Evolutionary conservation across 2,113 vertebrate genomes (phyloP).

Genomic region (Chaetodon trifascialis): DNA sequence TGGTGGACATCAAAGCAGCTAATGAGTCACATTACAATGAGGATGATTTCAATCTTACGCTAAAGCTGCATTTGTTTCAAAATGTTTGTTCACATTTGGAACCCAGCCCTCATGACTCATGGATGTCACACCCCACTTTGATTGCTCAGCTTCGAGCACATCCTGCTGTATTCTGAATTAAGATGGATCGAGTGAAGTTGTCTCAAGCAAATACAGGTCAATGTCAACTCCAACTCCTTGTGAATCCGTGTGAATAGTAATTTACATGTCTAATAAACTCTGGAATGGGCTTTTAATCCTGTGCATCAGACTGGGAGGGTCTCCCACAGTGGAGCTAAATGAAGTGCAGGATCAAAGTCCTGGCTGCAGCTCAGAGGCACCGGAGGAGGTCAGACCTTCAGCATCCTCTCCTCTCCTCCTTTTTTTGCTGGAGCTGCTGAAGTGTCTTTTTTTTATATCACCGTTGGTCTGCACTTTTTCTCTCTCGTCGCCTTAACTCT

Average conservation of each 20-base stretch:
- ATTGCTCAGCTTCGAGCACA: not conserved
- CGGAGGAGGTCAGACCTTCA: slow-evolving; percentile 59
- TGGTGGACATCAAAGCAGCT: not conserved
- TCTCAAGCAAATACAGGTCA: slow-evolving; percentile 5
- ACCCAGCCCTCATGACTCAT: not conserved
- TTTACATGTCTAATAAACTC: slow-evolving; percentile 42
- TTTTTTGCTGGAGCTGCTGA: slow-evolving; percentile 8
- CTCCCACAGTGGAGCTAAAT: slow-evolving; percentile 58
- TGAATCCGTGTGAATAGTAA: slow-evolving; percentile 24
- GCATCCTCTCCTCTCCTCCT: slow-evolving; percentile 21
- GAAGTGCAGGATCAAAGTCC: slow-evolving; percentile 70
- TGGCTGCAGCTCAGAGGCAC: slow-evolving; percentile 54
- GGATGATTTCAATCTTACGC: not conserved
- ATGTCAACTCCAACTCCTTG: slow-evolving; percentile 1
- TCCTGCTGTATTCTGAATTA: not conserved
- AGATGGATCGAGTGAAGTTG: not conserved
- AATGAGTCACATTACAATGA: not conserved
- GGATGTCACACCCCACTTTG: not conserved
- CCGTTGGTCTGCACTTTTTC: slow-evolving; percentile 1
- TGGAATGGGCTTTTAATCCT: slow-evolving; percentile 48
- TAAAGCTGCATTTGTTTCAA: not conserved
- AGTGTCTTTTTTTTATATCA: slow-evolving; percentile 4
- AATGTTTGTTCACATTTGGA: not conserved
- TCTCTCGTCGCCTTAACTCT: slow-evolving; percentile 27
- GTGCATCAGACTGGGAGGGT: slow-evolving; percentile 44